Evolutionary conservation across 2,888 invertebrate genomes (phyloP), one percentile per base, ranked within the genome.

Genomic region (Melangyna quadrimaculata): DNA sequence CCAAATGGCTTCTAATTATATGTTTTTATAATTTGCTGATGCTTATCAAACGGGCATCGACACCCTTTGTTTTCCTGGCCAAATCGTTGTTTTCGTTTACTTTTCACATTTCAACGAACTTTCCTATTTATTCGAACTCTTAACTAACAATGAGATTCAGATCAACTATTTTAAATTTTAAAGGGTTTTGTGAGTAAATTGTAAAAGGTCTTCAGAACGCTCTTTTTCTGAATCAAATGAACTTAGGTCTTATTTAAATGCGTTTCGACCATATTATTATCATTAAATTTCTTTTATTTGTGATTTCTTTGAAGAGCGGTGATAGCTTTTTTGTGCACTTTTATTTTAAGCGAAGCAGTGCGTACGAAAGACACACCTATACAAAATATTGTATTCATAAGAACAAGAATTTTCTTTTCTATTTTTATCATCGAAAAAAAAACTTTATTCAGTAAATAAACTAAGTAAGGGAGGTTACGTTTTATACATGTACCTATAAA

Each of bases 21-120:
- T 51, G 24, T 29, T 8, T 40, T 61, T 70, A n/a, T n/a, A 51
- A 14, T 9, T 74, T 65, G 29, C 22, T 40, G 70, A 55, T 40
- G 29, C 40, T 19, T 57, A 57, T 57, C 57, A 57, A 10, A 32
- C 17, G 0, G 5, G 32, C 40, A 70, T 55, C 70, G 29, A 40
- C 27, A 70, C 37, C 40, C 70, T 8, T 51, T 24, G 7, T 51
- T 51, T 57, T 19, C n/a, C 3, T 19, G 12, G 19, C 19, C 0
- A 29, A 32, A 5, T 57, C 10, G 3, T 29, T 35, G 27, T 22
- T 53, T 69, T 69, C 9, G 12, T 53, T 69, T 24, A 8, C 29
- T 53, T 24, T 53, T 37, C 5, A 1, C 9, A 55, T 17, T 29
- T 55, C 9, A 29, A 9, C n/a, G n/a, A n/a, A n/a, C n/a, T n/a